These are phyloP conservation scores for Rhagium mordax DNA, from an alignment of 2,888 invertebrate genomes.

Conservation along the genomic window DNA sequence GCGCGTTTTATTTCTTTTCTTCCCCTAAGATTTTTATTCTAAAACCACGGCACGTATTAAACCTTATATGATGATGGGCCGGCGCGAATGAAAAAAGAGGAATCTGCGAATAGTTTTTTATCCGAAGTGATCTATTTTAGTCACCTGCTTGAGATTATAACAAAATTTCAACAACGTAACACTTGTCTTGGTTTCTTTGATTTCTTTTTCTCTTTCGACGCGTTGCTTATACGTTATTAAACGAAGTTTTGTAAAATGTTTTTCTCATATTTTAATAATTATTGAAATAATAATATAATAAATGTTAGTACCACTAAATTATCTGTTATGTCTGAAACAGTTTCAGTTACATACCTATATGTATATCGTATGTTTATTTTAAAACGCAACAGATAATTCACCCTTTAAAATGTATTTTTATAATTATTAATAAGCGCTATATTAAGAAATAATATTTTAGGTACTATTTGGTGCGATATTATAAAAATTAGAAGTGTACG, in stretches of 20 bases:
- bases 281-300: too few species aligned
- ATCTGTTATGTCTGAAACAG: too few species aligned
- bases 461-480: too few species aligned
- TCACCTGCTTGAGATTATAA: constrained; percentile 15
- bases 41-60: constrained; percentile 35
- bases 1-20: constrained; percentile 31
- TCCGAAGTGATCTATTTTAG: constrained; percentile 24
- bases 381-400: too few species aligned
- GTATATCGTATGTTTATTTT: too few species aligned
- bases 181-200: background rate
- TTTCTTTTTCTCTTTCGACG: background rate
- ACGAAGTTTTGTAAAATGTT: background rate
- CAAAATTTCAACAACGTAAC: constrained; percentile 8
- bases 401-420: too few species aligned
- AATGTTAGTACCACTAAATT: too few species aligned
- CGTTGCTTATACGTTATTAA: too few species aligned
- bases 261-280: background rate
- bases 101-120: constrained; percentile 30
- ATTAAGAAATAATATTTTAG: too few species aligned
- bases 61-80: constrained; percentile 33
- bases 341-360: too few species aligned
- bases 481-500: too few species aligned
- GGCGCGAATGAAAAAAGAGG: constrained; percentile 22
- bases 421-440: too few species aligned
- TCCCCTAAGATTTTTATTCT: constrained; percentile 29